Base-by-base conservation (phyloP, 2,113 vertebrate species). In the Dasyprocta punctata region DNA sequence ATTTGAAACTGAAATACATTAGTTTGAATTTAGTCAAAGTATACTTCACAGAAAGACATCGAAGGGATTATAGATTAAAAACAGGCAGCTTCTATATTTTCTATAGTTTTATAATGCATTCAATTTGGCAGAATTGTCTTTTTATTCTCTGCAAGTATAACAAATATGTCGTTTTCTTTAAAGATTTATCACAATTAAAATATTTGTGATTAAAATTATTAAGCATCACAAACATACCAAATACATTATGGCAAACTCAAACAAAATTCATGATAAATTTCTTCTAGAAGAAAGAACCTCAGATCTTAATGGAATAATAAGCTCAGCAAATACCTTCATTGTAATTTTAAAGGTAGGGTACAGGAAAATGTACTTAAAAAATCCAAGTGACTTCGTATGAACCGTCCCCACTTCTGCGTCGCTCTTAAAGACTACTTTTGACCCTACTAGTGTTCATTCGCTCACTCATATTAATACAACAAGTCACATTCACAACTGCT, bases 1-100 rank as follows among this genome's bases (percentile, higher is more conserved):
- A 86, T 71, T n/a, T 38, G 8, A 92, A 73, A 58, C 73, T 49
- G 44, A 88, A 92, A 24, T 73, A 86, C 73, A 89, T 91, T 82
- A 92, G 90, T 73, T 89, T 88, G 7, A 54, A 93, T 5, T 89
- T 80, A 47, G 9, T 61, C 10, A 89, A 78, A 93, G 47, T 77
- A 14, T 92, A 93, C n/a, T 67, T 94, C 58, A 89, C 7, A 86
- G 24, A 77, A 93, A 93, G 38, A 8, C 26, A 87, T 10, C 13
- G 69, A 91, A 69, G 5, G 1, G 26, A 81, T 49, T 61, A 82
- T 38, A 89, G 11, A 73, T 52, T 61, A 38, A 69, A 92, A 89
- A 69, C 49, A 96, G 86, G 84, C 0, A 86, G n/a, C 54, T 52
- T 30, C 10, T 28, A 65, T 28, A 63, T 38, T 56, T 84, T 33